Evolutionary conservation across 2,888 invertebrate genomes (phyloP), one percentile per base, ranked within the genome.

Genomic region (Hoplodrina blanda): DNA sequence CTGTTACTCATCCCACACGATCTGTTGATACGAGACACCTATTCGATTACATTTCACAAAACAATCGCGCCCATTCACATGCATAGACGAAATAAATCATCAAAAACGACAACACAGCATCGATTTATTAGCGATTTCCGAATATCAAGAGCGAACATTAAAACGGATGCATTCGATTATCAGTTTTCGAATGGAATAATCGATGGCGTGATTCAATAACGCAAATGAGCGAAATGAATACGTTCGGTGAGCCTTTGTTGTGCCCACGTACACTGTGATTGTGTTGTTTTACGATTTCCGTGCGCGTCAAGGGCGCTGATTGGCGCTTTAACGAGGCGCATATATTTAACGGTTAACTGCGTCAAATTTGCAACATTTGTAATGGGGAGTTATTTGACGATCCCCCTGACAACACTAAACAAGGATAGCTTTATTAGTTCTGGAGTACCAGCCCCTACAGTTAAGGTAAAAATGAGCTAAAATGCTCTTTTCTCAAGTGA

Each of bases 51-150:
- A 67, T 77, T 73, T 57, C 60, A 63, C 57, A 73, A 76, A 71
- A 84, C 70, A 77, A 79, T 66, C 50, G 81, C 69, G 68, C 78
- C 81, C 84, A 84, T 81, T 73, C 85, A 84, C 77, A 71, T 71
- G 55, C 76, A 82, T 87, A 83, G 82, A 86, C 84, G 74, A 76
- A 79, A 88, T 92, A 91, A 91, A 91, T 93, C 90, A 88, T 80
- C 81, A 88, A 90, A 87, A 89, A 89, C 88, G 88, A 87, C 90
- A 87, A 78, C 80, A 81, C 77, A 84, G 87, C 84, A 84, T 84
- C 82, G 92, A 94, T 94, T 93, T 94, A 94, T 91, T 86, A 82
- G 88, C 90, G 88, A 88, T 91, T 90, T 93, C 91, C 90, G 89
- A 88, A 88, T 87, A 88, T 87, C 82, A 81, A 84, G 78, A 85